phyloP scores from a whole-genome alignment of 2,888 invertebrate genomes.

The Plemyria rubiginata region DNA sequence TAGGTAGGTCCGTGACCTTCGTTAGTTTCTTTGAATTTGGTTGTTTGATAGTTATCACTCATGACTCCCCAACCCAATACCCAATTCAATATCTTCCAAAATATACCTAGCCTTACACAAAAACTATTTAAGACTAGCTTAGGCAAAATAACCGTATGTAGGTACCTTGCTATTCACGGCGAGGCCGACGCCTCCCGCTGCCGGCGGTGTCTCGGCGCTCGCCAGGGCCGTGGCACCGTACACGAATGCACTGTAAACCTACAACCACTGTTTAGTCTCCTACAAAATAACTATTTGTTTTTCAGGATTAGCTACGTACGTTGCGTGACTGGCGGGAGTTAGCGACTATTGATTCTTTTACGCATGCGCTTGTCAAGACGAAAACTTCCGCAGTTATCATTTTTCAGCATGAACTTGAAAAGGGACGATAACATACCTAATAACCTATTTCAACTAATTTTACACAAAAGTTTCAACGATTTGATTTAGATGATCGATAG shows the following conservation, averaged over 20 bases:
- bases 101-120: too few species aligned
- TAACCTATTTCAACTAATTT: too few species aligned
- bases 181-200: conserved; percentile 81
- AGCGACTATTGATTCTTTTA: conserved; percentile 40
- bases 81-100: too few species aligned
- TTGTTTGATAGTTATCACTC: too few species aligned
- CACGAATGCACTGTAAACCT: conserved; percentile 56
- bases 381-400: conserved; percentile 21
- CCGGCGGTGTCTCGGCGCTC: conserved; percentile 71
- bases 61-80: too few species aligned
- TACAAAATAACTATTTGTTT: conserved; percentile 39
- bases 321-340: conserved; percentile 39
- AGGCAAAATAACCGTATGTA: not conserved
- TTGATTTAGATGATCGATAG: too few species aligned
- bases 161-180: conserved; percentile 80
- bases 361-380: conserved; percentile 38
- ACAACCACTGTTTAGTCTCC: conserved; percentile 39
- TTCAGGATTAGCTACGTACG: conserved; percentile 25
- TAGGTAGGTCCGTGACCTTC: too few species aligned
- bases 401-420: not conserved
- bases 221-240: conserved; percentile 70
- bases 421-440: too few species aligned
- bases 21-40: too few species aligned
- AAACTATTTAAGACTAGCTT: not conserved
- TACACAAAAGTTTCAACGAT: too few species aligned